Conservation (phyloP, 1,140 invertebrate genomes). For the Stegodyphus dumicola region DNA sequence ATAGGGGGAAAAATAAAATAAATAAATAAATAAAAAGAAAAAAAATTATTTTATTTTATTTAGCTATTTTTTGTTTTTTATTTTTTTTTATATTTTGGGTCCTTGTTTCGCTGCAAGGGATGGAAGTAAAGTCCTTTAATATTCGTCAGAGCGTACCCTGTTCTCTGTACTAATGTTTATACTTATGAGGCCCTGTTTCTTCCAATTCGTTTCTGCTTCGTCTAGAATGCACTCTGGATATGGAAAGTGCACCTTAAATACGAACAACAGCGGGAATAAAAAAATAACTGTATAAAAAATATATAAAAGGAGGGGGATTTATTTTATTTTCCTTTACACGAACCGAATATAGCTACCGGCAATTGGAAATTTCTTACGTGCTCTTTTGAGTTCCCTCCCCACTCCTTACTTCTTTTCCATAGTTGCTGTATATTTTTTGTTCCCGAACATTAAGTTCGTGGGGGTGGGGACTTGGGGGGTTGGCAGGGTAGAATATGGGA, state of each 20-base stretch:
- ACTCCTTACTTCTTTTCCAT: slow-evolving; percentile 1
- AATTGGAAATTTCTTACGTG: slow-evolving; percentile 52
- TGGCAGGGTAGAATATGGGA: slow-evolving; percentile 26
- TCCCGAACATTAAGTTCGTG: slow-evolving; percentile 40
- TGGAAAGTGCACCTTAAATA: slow-evolving; percentile 61
- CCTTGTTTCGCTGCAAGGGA: slow-evolving; percentile 21
- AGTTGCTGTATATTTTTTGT: background rate
- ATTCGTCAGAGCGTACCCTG: slow-evolving; percentile 23
- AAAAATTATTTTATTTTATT: too few species aligned
- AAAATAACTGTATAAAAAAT: background rate
- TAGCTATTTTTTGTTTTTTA: too few species aligned
- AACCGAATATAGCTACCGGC: slow-evolving; percentile 39
- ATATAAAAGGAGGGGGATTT: slow-evolving; percentile 22
- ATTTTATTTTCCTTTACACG: slow-evolving; percentile 30
- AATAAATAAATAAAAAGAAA: too few species aligned
- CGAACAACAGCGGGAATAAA: slow-evolving; percentile 21
- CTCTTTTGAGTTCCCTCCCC: slow-evolving; percentile 32
- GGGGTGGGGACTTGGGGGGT: background rate
- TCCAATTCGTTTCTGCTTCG: slow-evolving; percentile 56
- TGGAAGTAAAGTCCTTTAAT: slow-evolving; percentile 34
- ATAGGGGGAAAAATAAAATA: too few species aligned
- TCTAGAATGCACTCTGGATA: slow-evolving; percentile 48
- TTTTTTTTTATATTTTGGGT: slow-evolving; percentile 20
- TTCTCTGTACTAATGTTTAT: slow-evolving; percentile 55
- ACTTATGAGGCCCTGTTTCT: slow-evolving; percentile 51